Conservation (phyloP, 30 jellyfish, hydroid and myxozoan genomes). For the Aurelia sp. region DNA sequence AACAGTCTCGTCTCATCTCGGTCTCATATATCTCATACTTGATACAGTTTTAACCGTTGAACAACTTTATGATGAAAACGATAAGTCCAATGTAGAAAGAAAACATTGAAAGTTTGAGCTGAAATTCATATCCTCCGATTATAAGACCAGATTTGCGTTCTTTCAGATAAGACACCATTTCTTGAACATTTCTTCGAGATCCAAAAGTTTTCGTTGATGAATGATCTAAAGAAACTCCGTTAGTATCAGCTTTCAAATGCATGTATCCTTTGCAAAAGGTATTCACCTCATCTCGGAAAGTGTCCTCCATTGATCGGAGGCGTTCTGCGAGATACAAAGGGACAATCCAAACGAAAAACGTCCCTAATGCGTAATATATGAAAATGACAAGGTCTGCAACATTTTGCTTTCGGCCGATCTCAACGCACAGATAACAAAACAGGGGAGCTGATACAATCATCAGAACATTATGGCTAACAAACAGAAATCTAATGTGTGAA, state of each 20-base stretch:
- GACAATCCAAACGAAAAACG: conserved; percentile 16
- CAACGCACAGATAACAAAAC: conserved; percentile 11
- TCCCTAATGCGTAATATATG: neutral
- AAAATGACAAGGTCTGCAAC: neutral
- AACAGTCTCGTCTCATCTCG: too few species aligned
- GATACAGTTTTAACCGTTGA: too few species aligned
- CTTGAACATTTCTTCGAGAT: conserved; percentile 30
- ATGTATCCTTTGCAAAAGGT: conserved; percentile 16
- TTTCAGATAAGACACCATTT: conserved; percentile 41
- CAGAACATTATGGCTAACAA: conserved; percentile 14
- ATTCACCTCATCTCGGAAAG: conserved; percentile 26
- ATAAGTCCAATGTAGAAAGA: conserved; percentile 48
- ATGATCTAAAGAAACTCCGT: too few species aligned
- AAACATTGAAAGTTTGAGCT: conserved; percentile 36
- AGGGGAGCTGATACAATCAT: conserved; percentile 27
- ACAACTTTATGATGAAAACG: conserved; percentile 5
- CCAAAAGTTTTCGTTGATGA: conserved; percentile 6
- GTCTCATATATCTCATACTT: too few species aligned
- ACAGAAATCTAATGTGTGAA: neutral
- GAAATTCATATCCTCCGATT: conserved; percentile 51
- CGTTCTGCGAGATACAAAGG: conserved; percentile 52
- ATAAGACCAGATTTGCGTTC: conserved; percentile 56
- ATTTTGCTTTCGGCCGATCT: neutral
- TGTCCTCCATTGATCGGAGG: conserved; percentile 13
- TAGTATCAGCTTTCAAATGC: neutral